Evolutionary conservation across 2,888 invertebrate species (phyloP).

Genomic region (Athripsodes cinereus): DNA sequence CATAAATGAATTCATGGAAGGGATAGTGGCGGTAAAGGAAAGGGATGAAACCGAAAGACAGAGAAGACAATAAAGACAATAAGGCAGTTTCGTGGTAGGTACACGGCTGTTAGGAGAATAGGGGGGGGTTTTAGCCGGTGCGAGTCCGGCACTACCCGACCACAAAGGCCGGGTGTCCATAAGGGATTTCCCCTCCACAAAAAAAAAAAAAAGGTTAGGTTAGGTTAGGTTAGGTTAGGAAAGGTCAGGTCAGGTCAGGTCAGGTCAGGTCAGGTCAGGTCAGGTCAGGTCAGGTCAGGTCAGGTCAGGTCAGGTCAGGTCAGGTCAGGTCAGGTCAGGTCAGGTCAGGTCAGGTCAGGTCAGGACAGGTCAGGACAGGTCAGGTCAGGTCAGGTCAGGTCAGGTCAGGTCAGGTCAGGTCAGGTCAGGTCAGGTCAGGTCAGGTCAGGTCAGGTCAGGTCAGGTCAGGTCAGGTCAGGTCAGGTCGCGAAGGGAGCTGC

Average conservation of each 20-base stretch:
- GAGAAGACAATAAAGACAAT: no score
- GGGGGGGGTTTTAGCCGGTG: no score
- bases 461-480: slow-evolving; percentile 12
- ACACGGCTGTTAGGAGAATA: no score
- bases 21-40: no score
- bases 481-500: neutral
- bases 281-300: slow-evolving; percentile 13
- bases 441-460: slow-evolving; percentile 12
- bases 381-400: slow-evolving; percentile 11
- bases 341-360: slow-evolving; percentile 5
- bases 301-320: slow-evolving; percentile 18
- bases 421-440: slow-evolving; percentile 11
- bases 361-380: slow-evolving; percentile 9
- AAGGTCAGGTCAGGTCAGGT: slow-evolving; percentile 15
- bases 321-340: slow-evolving; percentile 12
- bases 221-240: slow-evolving; percentile 19
- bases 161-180: no score
- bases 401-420: slow-evolving; percentile 11
- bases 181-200: no score
- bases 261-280: slow-evolving; percentile 12
- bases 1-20: no score
- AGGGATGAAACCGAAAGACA: no score
- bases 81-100: no score
- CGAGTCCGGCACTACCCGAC: no score
- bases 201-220: slow-evolving; percentile 11